phyloP scores from a whole-genome alignment of 2,888 invertebrate species.

The Acanthosepion pharaonis region DNA sequence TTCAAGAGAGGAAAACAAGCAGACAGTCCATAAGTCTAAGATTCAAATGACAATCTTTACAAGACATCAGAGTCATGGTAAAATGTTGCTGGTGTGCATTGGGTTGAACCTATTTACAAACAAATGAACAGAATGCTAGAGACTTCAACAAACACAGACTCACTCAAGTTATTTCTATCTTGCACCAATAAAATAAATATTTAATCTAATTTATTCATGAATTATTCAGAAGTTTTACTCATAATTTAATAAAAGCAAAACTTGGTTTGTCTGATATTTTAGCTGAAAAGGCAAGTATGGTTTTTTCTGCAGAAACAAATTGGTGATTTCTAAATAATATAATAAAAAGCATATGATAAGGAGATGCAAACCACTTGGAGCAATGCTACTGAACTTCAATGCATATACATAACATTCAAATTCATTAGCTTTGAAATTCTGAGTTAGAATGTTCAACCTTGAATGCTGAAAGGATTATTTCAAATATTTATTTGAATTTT shows the following conservation, averaged over 20 bases:
- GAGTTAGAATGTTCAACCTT: too few relatives aligned
- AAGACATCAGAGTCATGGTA: background rate
- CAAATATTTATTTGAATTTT: too few relatives aligned
- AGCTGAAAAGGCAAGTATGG: background rate
- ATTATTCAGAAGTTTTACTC: background rate
- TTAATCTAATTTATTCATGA: conserved; percentile 9
- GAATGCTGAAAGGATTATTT: too few relatives aligned
- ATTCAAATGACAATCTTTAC: background rate
- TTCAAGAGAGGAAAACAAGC: background rate
- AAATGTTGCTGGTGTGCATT: background rate
- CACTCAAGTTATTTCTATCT: conserved; percentile 9
- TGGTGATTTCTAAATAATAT: background rate
- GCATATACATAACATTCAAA: too few relatives aligned
- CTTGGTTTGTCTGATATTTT: background rate
- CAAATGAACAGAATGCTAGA: background rate
- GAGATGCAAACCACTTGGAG: background rate
- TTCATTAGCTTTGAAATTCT: too few relatives aligned
- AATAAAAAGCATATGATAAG: background rate
- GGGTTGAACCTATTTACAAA: background rate
- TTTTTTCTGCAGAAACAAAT: background rate
- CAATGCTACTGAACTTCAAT: background rate
- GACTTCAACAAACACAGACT: background rate
- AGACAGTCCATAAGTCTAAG: background rate
- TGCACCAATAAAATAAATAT: background rate
- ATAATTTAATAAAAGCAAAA: background rate